Conservation (phyloP, 2,797 vertebrate species). For the Protosalanx chinensis region DNA sequence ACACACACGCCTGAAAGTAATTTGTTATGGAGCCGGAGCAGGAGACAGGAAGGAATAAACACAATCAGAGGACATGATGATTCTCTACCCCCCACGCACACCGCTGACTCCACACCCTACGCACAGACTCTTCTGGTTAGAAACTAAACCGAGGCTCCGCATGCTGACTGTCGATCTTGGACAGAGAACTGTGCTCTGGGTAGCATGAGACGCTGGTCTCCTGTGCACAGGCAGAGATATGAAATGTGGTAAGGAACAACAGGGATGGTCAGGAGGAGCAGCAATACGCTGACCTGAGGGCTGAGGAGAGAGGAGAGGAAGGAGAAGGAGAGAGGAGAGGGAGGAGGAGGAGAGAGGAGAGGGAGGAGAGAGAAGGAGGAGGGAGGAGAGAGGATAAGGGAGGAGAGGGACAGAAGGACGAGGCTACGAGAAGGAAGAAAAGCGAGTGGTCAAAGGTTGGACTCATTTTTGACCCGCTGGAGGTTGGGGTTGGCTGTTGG, state of each 20-base stretch:
- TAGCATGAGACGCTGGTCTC: background rate
- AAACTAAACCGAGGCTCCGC: too few species aligned
- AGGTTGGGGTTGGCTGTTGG: background rate
- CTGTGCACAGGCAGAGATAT: too few species aligned
- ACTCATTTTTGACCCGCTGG: background rate
- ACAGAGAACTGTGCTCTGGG: background rate
- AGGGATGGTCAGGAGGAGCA: too few species aligned
- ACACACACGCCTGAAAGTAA: conserved; percentile 22
- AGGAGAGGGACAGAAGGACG: background rate
- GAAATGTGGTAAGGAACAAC: too few species aligned
- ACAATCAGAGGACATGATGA: conserved; percentile 26
- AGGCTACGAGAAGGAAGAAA: background rate
- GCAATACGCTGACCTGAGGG: too few species aligned
- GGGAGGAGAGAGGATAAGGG: background rate
- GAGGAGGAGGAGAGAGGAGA: background rate
- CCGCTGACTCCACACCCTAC: too few species aligned
- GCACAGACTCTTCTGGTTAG: too few species aligned
- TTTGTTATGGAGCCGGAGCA: conserved; percentile 21
- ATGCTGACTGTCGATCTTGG: too few species aligned
- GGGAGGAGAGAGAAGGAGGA: background rate
- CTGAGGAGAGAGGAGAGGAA: too few species aligned
- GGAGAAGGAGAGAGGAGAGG: conserved; percentile 6
- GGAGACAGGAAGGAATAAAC: conserved; percentile 28
- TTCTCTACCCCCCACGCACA: background rate
- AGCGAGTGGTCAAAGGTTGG: background rate